Conservation (phyloP, 2,113 vertebrate genomes). For the Laterallus jamaicensis region DNA sequence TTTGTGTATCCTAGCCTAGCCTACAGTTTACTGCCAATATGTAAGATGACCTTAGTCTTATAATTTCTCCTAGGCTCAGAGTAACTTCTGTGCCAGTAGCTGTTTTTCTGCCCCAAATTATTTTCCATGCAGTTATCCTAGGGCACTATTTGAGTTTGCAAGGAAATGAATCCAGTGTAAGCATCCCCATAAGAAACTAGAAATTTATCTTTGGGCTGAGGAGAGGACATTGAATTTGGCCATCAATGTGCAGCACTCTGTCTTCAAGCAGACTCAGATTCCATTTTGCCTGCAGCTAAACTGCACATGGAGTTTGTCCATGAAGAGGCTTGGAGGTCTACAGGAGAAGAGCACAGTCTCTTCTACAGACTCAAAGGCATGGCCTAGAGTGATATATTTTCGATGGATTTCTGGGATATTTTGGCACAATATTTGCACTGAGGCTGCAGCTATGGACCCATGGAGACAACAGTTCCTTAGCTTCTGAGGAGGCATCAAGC, state of each 20-base stretch:
- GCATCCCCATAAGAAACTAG: neutral
- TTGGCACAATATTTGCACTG: neutral
- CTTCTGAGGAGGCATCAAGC: neutral
- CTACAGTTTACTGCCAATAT: neutral
- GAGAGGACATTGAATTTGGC: neutral
- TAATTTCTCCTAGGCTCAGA: neutral
- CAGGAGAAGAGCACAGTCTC: neutral
- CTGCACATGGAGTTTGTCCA: neutral
- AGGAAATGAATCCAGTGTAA: neutral
- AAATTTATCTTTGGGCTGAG: neutral
- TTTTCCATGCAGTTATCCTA: neutral
- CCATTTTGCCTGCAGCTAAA: neutral
- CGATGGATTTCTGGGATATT: neutral
- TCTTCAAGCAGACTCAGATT: neutral
- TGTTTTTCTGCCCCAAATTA: neutral
- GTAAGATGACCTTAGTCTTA: neutral
- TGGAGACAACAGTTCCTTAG: neutral
- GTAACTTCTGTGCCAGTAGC: neutral
- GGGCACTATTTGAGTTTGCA: neutral
- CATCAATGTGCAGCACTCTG: neutral
- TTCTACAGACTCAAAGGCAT: neutral
- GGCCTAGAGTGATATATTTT: neutral
- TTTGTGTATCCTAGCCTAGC: neutral
- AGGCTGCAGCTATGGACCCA: neutral
- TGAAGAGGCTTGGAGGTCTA: neutral